A percentile compares a stretch with the other conserved stretches of the same genome.
Conservation (phyloP, 2,888 invertebrate genomes). For the Aspidiotus destructor region DNA sequence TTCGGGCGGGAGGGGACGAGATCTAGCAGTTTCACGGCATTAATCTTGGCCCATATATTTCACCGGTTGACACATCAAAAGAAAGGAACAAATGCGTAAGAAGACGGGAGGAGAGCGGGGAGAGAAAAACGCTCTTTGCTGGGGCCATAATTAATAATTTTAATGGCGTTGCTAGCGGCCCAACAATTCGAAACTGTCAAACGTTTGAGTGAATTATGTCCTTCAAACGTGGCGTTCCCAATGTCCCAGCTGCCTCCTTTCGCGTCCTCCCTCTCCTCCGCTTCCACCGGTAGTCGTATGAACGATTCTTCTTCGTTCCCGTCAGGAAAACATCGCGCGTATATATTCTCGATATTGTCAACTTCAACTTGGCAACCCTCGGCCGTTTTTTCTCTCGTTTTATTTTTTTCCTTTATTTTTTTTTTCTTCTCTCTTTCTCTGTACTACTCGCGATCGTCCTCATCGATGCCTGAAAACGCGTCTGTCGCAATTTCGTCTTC, state of each 20-base stretch:
- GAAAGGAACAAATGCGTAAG: constrained; percentile 33
- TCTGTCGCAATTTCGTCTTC: no score
- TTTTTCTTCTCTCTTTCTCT: constrained; percentile 9
- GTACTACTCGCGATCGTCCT: no score
- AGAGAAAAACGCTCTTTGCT: constrained; percentile 29
- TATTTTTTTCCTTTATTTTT: neutral
- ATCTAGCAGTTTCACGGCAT: constrained; percentile 33
- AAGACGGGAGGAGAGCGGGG: constrained; percentile 20
- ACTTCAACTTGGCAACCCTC: constrained; percentile 31
- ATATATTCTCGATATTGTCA: constrained; percentile 26
- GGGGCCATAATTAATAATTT: constrained; percentile 34
- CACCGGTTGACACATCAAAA: constrained; percentile 34
- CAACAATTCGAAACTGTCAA: constrained; percentile 34
- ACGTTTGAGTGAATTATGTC: constrained; percentile 34
- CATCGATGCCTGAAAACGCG: no score
- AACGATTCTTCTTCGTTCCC: constrained; percentile 31
- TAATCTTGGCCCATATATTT: constrained; percentile 34
- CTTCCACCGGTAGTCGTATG: constrained; percentile 22
- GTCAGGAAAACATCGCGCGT: constrained; percentile 27
- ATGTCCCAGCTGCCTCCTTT: constrained; percentile 33
- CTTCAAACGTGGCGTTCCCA: constrained; percentile 33
- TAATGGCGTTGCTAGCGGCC: constrained; percentile 33
- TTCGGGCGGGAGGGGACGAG: constrained; percentile 17
- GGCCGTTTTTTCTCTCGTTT: constrained; percentile 9
- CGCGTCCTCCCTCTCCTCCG: constrained; percentile 28